A percentile compares a stretch with the other conserved stretches of the same genome.
These are phyloP conservation scores for Xylota sylvarum DNA, from an alignment of 2,888 invertebrate species.

Conservation along the genomic window DNA sequence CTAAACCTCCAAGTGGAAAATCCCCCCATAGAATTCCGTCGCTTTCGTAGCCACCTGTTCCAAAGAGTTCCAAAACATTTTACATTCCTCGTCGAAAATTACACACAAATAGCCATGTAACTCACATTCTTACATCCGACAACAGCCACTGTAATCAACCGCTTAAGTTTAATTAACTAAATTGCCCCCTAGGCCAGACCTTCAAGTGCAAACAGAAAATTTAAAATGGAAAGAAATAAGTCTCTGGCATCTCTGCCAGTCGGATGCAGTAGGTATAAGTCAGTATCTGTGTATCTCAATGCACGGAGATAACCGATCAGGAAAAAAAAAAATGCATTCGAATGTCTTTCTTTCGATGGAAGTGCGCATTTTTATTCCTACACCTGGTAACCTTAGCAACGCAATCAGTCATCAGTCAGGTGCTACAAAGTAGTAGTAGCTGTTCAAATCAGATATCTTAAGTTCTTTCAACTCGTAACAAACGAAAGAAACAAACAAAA, in stretches of 20 bases:
- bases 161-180: conserved; percentile 49
- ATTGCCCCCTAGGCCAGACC: conserved; percentile 41
- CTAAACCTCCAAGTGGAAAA: not conserved
- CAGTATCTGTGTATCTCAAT: not conserved
- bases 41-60: conserved; percentile 13
- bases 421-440: conserved; percentile 2
- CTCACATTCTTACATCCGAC: conserved; percentile 28
- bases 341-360: conserved; percentile 7
- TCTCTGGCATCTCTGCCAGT: conserved; percentile 12
- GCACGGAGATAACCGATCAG: not conserved
- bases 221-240: conserved; percentile 20
- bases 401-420: conserved; percentile 7
- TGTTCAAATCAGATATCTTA: not conserved
- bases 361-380: conserved; percentile 12
- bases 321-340: conserved; percentile 16
- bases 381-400: conserved; percentile 12
- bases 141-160: conserved; percentile 16
- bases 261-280: not conserved
- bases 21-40: not conserved
- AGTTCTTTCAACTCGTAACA: conserved; percentile 9
- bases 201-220: conserved; percentile 50
- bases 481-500: not conserved
- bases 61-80: not conserved
- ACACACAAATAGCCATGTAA: conserved; percentile 26
- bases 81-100: conserved; percentile 6